A percentile compares a stretch with the other conserved stretches of the same genome.
Evolutionary conservation across 2,888 invertebrate species (phyloP).

Genomic region (Torymus auratus): DNA sequence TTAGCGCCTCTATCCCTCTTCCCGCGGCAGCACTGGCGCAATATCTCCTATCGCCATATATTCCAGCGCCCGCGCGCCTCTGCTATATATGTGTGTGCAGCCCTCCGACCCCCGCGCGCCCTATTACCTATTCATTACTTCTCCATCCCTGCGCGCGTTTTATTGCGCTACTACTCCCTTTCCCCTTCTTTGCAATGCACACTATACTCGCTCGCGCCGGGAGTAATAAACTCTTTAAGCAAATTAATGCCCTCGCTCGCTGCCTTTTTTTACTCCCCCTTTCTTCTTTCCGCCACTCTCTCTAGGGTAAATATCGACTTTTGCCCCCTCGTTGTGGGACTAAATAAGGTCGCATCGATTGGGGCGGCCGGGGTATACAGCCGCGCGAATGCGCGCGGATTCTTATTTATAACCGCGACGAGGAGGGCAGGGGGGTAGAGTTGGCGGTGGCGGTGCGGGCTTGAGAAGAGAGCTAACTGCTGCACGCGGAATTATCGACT

Average conservation of each 20-base stretch:
- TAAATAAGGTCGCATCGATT: constrained; percentile 65
- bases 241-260: constrained; percentile 34
- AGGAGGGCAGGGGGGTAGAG: neutral
- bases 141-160: constrained; percentile 14
- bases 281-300: neutral
- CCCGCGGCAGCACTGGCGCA: too few relatives aligned
- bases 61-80: too few relatives aligned
- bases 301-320: constrained; percentile 55
- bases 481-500: constrained; percentile 44
- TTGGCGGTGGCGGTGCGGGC: too few relatives aligned
- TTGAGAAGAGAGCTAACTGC: neutral
- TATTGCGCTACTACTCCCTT: neutral
- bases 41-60: too few relatives aligned
- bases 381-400: constrained; percentile 24
- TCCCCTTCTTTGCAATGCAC: neutral
- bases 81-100: too few relatives aligned
- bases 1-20: too few relatives aligned
- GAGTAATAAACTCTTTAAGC: constrained; percentile 52
- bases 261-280: neutral
- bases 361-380: constrained; percentile 50
- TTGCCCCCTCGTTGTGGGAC: constrained; percentile 35
- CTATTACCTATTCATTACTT: constrained; percentile 24
- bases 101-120: neutral
- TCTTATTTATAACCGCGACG: constrained; percentile 49
- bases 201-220: neutral